A percentile compares a stretch with the other conserved stretches of the same genome.
These are phyloP conservation scores for Dysmachus trigonus DNA, from an alignment of 2,888 invertebrate species.

Conservation along the genomic window DNA sequence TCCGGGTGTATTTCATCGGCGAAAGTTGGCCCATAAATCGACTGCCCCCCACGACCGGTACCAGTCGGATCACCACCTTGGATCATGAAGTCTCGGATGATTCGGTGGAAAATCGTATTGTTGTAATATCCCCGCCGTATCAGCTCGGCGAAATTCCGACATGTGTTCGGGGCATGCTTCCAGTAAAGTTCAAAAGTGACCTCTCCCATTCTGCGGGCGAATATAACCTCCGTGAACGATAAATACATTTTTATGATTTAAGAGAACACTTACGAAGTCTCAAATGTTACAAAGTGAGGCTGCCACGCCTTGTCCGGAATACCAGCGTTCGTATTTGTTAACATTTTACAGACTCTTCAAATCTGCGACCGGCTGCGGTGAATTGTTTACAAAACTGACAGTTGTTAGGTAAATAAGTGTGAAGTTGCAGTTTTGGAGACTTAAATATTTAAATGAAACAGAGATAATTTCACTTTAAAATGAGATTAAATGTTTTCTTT, in stretches of 20 bases:
- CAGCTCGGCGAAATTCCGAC: slow-evolving; percentile 96
- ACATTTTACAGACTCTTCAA: neutral
- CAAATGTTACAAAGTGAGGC: slow-evolving; percentile 81
- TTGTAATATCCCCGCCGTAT: slow-evolving; percentile 94
- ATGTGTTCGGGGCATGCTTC: slow-evolving; percentile 98
- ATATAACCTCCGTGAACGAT: neutral
- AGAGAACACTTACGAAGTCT: slow-evolving; percentile 78
- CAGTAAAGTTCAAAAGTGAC: slow-evolving; percentile 94
- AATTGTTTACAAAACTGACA: neutral
- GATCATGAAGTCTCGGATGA: slow-evolving; percentile 93
- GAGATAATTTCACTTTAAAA: neutral
- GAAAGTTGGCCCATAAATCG: slow-evolving; percentile 95
- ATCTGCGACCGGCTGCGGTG: no score
- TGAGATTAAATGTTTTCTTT: neutral
- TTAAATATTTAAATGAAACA: neutral
- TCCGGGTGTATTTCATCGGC: slow-evolving; percentile 95
- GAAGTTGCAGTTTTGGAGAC: neutral
- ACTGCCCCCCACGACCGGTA: slow-evolving; percentile 94
- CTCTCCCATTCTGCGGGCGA: slow-evolving; percentile 83
- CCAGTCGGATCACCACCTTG: slow-evolving; percentile 98
- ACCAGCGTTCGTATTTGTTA: slow-evolving; percentile 64
- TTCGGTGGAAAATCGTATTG: slow-evolving; percentile 93
- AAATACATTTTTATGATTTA: neutral
- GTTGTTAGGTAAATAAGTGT: neutral
- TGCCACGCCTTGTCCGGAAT: slow-evolving; percentile 92